Evolutionary conservation across 2,888 invertebrate genomes (phyloP).

Genomic region (Nomada fabriciana): DNA sequence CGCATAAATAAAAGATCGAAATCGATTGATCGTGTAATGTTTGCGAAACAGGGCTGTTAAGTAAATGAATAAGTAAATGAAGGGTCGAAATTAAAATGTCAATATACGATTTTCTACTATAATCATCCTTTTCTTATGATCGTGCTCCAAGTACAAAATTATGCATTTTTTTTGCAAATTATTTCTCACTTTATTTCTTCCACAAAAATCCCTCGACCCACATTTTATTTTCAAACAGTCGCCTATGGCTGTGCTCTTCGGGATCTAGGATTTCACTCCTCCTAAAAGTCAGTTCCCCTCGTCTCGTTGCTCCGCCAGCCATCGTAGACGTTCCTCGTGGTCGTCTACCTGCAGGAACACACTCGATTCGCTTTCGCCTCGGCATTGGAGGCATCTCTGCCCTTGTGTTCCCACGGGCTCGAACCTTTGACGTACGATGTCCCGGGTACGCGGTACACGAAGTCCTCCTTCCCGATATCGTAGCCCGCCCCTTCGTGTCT

Average conservation of each 20-base stretch:
- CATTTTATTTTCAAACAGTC: not conserved
- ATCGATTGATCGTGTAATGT: no score
- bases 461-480: slow-evolving; percentile 67
- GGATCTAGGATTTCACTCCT: not conserved
- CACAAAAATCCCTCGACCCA: no score
- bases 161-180: no score
- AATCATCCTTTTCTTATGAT: no score
- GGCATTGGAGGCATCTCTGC: slow-evolving; percentile 63
- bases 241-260: not conserved
- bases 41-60: no score
- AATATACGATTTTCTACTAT: no score
- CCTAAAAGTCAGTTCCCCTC: slow-evolving; percentile 32
- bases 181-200: no score
- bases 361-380: slow-evolving; percentile 45
- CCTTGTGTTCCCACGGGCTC: slow-evolving; percentile 76
- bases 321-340: slow-evolving; percentile 59
- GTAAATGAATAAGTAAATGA: no score
- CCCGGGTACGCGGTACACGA: slow-evolving; percentile 66
- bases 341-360: slow-evolving; percentile 68
- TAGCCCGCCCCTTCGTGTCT: slow-evolving; percentile 51
- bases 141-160: no score
- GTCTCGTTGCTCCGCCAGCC: slow-evolving; percentile 43
- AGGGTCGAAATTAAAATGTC: no score
- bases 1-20: no score
- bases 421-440: slow-evolving; percentile 75